Evolutionary conservation across 2,797 vertebrate species (phyloP).

Genomic region (Dromococcyx pavoninus): DNA sequence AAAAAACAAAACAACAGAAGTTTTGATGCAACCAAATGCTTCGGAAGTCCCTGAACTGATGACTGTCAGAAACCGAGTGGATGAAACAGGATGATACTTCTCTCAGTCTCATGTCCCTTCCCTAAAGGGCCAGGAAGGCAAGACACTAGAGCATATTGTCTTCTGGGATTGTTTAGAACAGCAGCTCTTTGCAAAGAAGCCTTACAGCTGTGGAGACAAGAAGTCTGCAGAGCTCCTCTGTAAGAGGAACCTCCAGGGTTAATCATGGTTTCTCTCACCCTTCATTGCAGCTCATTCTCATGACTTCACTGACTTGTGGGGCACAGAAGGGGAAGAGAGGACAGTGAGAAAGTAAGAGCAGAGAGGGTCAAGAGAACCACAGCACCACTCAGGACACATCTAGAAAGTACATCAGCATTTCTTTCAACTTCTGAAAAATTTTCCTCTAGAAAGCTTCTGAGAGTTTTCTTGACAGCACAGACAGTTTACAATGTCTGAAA

Average conservation of each 20-base stretch:
- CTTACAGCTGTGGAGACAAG: neutral
- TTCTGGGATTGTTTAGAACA: neutral
- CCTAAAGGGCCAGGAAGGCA: neutral
- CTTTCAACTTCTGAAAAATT: neutral
- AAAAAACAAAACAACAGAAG: neutral
- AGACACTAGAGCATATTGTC: neutral
- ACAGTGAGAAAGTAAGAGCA: neutral
- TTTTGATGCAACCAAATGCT: conserved; percentile 33
- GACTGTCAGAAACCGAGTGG: neutral
- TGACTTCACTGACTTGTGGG: neutral
- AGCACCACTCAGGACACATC: neutral
- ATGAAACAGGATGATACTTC: neutral
- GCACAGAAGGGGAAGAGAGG: conserved; percentile 21
- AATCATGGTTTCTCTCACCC: neutral
- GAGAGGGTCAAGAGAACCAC: neutral
- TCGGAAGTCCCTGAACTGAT: neutral
- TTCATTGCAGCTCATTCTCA: neutral
- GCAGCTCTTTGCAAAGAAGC: neutral
- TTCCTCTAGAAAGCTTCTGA: conserved; percentile 13
- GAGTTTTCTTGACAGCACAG: conserved; percentile 26
- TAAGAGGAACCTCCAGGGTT: conserved; percentile 36
- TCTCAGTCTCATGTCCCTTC: neutral
- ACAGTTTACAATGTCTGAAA: conserved; percentile 9
- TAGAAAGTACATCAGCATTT: neutral
- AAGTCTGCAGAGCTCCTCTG: neutral